A percentile compares a stretch with the other conserved stretches of the same genome.
Evolutionary conservation across 2,888 invertebrate genomes (phyloP).

Genomic region (Cancer borealis): DNA sequence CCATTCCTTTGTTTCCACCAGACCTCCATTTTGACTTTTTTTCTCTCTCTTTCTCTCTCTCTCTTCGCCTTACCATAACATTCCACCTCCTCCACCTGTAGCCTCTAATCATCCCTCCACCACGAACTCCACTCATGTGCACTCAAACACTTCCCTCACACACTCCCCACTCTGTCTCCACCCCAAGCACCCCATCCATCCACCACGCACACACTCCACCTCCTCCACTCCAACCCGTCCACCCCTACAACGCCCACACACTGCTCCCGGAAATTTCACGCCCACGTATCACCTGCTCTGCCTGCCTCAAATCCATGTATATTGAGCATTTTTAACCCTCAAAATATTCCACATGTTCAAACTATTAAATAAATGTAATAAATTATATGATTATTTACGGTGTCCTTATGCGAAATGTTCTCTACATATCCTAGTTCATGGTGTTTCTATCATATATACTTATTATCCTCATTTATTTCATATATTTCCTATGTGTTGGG

Average conservation of each 20-base stretch:
- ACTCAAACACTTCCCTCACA: background rate
- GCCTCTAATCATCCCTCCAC: background rate
- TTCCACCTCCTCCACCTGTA: background rate
- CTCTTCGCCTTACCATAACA: background rate
- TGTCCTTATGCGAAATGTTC: too few relatives aligned
- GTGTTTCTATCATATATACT: too few relatives aligned
- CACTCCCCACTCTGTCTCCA: background rate
- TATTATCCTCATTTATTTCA: too few relatives aligned
- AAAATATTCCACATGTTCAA: background rate
- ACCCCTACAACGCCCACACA: background rate
- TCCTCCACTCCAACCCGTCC: background rate
- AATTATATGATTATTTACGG: too few relatives aligned
- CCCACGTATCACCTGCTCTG: too few relatives aligned
- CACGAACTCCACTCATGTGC: conserved; percentile 17
- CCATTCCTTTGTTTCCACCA: background rate
- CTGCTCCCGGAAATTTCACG: background rate
- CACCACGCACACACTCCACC: background rate
- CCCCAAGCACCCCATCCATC: background rate
- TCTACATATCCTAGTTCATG: too few relatives aligned
- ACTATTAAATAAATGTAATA: background rate
- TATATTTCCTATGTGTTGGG: too few relatives aligned
- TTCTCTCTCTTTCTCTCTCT: background rate
- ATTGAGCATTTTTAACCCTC: too few relatives aligned
- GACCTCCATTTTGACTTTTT: background rate
- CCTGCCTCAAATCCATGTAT: too few relatives aligned